Evolutionary conservation across 2,797 vertebrate genomes (phyloP), one percentile per base, ranked within the genome.

Genomic region (Anisognathus igniventris): DNA sequence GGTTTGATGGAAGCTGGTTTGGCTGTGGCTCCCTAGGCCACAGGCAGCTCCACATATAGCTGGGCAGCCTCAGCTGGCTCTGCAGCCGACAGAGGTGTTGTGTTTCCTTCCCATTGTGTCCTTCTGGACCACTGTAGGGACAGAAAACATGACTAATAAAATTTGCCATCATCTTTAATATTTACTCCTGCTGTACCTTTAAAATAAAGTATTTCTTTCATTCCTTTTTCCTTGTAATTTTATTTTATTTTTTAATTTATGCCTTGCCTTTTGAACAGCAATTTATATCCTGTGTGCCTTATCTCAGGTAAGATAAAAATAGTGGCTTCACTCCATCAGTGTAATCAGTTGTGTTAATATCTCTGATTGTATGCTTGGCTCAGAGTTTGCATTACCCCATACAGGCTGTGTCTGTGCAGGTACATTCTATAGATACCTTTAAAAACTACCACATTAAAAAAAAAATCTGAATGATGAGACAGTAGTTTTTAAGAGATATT

Each of bases 241-340:
- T 45, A 22, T 42, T 17, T 27, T 50, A 6, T 5, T 62, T 71
- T 85, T 79, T 15, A 60, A 33, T 61, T 88, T 74, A 80, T 45
- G 47, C 33, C 48, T 91, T 78, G 25, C 50, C 13, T 88, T 94
- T 95, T 4, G 3, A 87, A 91, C 64, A 60, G 47, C 54, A 48
- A 33, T 87, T 94, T 92, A 86, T 65, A 92, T 88, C 84, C 82
- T 79, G 45, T 76, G 48, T 71, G 57, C 47, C 65, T 95, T 95
- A 95, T 92, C 94, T 92, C 77, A 85, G 83, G 58, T 77, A 42
- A 92, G 81, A 91, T 86, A 93, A 95, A 96, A 96, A 91, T 61
- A 91, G 85, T 92, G 91, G 88, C 94, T 93, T 95, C 61, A 44
- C 80, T 95, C 92, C 92, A 95, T 85, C 80, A 61, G n/a, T 4